Evolutionary conservation across 2,888 invertebrate species (phyloP).

Genomic region (Tortrix viridana): DNA sequence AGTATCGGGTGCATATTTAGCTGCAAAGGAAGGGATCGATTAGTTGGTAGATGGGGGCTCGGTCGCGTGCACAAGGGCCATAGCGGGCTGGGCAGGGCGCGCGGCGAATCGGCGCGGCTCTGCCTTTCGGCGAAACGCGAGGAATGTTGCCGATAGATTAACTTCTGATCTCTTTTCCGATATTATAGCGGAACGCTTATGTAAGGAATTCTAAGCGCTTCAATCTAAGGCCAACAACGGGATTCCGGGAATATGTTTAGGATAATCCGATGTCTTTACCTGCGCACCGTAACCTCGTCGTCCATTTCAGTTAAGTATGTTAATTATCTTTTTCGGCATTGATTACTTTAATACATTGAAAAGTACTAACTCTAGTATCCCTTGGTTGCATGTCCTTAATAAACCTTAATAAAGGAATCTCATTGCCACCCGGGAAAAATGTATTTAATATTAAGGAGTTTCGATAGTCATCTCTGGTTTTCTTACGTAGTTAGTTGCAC

Average conservation of each 20-base stretch:
- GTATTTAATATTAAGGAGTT: too few species aligned
- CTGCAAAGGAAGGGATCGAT: constrained; percentile 74
- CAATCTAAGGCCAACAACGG: constrained; percentile 76
- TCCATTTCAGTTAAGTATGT: background rate
- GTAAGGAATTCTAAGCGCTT: constrained; percentile 80
- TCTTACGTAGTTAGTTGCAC: too few species aligned
- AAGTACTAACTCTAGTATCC: too few species aligned
- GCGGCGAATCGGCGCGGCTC: constrained; percentile 55
- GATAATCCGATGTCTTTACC: constrained; percentile 41
- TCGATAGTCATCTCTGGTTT: too few species aligned
- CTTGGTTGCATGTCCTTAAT: too few species aligned
- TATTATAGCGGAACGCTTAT: constrained; percentile 80
- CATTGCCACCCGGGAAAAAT: too few species aligned
- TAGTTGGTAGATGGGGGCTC: constrained; percentile 58
- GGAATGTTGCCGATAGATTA: constrained; percentile 84
- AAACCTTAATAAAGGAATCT: too few species aligned
- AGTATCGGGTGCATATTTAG: constrained; percentile 56
- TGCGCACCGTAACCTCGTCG: constrained; percentile 11
- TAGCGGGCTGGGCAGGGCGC: constrained; percentile 55
- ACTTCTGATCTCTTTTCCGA: constrained; percentile 84
- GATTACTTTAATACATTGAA: too few species aligned
- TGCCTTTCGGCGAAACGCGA: constrained; percentile 83
- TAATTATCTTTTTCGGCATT: background rate
- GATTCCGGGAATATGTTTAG: constrained; percentile 60
- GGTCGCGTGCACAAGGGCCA: constrained; percentile 67